Conservation (phyloP, 2,113 vertebrate genomes). For the mouse (Mus musculus) region GRCm39 chr16:97507001-97507500, state of each 20-base stretch:
- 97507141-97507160: background rate
- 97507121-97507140: background rate
- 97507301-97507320: background rate
- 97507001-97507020: background rate
- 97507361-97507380: background rate
- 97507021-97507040: background rate
- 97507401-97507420: background rate
- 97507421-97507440: background rate
- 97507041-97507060: no score
- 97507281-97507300: background rate
- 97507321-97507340: background rate
- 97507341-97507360: background rate
- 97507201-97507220: background rate
- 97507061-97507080: background rate
- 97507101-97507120: background rate
- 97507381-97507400: background rate
- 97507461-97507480: no score
- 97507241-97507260: background rate
- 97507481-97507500: no score
- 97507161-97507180: background rate
- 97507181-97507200: constrained; percentile 1
- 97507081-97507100: no score
- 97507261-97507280: background rate
- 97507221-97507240: background rate
- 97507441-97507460: background rate